These are phyloP conservation scores for Matsumurasca onukii DNA, from an alignment of 1,140 invertebrate genomes.

Conservation along the genomic window DNA sequence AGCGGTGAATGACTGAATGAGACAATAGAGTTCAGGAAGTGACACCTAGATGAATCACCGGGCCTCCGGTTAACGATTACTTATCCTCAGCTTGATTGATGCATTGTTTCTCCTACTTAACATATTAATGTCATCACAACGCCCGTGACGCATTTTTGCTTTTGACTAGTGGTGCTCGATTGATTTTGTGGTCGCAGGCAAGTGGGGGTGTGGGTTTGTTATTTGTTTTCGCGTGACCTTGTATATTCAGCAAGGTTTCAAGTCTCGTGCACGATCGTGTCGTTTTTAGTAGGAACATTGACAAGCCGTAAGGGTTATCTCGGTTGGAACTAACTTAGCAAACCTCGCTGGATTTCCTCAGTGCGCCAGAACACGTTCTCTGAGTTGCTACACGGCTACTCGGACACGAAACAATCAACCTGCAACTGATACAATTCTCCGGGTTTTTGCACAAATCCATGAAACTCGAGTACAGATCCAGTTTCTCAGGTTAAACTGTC, in stretches of 20 bases:
- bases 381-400: no score
- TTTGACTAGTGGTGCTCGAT: no score
- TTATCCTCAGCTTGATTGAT: constrained; percentile 17
- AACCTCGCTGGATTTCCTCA: no score
- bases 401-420: not conserved
- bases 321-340: no score
- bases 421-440: not conserved
- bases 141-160: constrained; percentile 8
- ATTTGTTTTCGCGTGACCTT: no score
- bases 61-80: constrained; percentile 4
- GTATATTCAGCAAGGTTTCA: no score
- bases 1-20: not conserved
- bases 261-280: no score
- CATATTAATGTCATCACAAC: constrained; percentile 19
- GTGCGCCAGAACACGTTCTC: no score
- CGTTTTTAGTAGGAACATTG: no score
- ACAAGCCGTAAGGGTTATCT: no score
- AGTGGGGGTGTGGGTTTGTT: no score
- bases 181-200: constrained; percentile 2
- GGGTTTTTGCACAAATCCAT: not conserved
- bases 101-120: constrained; percentile 19
- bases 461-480: not conserved
- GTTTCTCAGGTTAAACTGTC: not conserved
- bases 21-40: no score
- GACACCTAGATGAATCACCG: constrained; percentile 19